Base-by-base conservation (phyloP, 2,888 invertebrate species). In the Campoletis raptor region DNA sequence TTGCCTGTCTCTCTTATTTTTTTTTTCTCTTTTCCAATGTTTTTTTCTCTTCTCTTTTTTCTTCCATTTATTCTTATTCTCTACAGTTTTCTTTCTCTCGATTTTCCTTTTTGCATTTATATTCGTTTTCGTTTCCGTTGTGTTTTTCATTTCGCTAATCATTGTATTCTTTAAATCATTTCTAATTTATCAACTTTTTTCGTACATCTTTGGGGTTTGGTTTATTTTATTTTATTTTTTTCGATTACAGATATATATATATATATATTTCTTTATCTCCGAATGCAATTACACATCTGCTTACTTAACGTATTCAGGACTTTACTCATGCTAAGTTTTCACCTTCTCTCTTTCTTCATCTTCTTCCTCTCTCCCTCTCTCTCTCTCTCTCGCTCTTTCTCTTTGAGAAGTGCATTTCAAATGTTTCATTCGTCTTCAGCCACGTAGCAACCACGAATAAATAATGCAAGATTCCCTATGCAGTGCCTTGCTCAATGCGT, bases 261-360 rank as follows among this genome's bases (percentile, higher is more conserved):
- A 15, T 3, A 18, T 15, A 15, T 48, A 15, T 48, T 9, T 48
- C 48, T 48, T 64, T 40, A 24, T 40, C 78, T 74, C 40, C 67
- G 69, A 70, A 57, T 83, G 80, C 73, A 66, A 21, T 36, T 74
- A 61, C 74, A 67, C 73, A 78, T 69, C 61, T 67, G 82, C 78
- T 64, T 30, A 40, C 66, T 37, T 42, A 48, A 37, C 70, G 61
- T 64, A 54, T 78, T 42, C 40, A 21, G 54, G 64, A 67, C 52
- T 72, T 83, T 73, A 54, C 69, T 73, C 67, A 64, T 70, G 52
- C 74, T 52, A 64, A 69, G 64, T 74, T 78, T 42, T 48, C 42
- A 24, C 37, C 30, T 66, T 12, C 18, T 10, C 36, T 54, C 54
- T 77, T 18, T 64, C 57, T 57, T n/a, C 42, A 15, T 10, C 66